A percentile compares a stretch with the other conserved stretches of the same genome.
Evolutionary conservation across 2,797 vertebrate genomes (phyloP).

Genomic region (Pipistrellus kuhlii): DNA sequence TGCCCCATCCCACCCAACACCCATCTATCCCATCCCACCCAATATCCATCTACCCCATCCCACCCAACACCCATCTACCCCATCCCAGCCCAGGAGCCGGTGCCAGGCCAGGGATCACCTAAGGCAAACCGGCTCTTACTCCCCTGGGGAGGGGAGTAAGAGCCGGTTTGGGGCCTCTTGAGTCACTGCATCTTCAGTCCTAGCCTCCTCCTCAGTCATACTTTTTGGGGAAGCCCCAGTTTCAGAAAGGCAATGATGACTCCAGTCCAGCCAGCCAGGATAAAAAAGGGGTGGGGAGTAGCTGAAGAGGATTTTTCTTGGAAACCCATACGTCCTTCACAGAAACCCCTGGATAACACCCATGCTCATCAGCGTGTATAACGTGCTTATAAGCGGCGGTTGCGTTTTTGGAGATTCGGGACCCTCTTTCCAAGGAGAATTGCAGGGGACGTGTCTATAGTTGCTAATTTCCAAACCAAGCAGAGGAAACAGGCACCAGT

Average conservation of each 20-base stretch:
- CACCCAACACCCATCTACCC: no score
- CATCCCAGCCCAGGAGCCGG: neutral
- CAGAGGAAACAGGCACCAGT: constrained; percentile 68
- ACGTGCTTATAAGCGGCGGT: neutral
- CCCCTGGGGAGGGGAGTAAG: neutral
- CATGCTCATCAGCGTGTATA: neutral
- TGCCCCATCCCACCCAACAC: no score
- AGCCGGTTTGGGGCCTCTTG: no score
- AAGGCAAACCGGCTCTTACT: neutral
- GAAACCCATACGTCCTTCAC: constrained; percentile 40
- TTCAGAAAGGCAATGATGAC: neutral
- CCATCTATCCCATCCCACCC: no score
- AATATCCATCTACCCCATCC: no score
- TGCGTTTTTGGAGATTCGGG: neutral
- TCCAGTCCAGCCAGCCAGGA: neutral
- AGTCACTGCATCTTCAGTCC: neutral
- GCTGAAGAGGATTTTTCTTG: neutral
- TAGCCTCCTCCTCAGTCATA: neutral
- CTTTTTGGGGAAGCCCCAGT: neutral
- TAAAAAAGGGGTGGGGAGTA: no score
- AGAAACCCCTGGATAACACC: neutral
- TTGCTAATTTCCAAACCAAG: constrained; percentile 63
- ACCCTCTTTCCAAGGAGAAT: neutral
- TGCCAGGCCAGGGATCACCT: neutral
- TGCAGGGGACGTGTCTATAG: neutral